Base-by-base conservation (phyloP, 2,797 vertebrate genomes). In the Microctenopoma stevenorrisi region DNA sequence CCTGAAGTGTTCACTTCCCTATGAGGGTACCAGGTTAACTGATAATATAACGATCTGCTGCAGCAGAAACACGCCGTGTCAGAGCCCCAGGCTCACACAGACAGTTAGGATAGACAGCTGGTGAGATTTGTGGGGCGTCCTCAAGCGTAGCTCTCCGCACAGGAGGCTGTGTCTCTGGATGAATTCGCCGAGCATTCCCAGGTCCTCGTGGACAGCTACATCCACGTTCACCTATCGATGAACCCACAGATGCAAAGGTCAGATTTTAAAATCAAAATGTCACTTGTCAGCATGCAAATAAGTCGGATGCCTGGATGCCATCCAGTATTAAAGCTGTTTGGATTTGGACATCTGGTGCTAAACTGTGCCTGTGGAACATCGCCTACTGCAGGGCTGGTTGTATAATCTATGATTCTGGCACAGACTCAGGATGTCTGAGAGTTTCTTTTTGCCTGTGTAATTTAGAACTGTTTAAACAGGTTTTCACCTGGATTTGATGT, bases 261-360 rank as follows among this genome's bases (percentile, higher is more conserved):
- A 76, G n/a, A 22, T 74, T n/a, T 61, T n/a, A 77, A 82, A 81
- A 76, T 63, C 69, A 81, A 46, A 85, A 89, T 85, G 82, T 81
- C 74, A 74, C n/a, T 68, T 61, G 55, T 68, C 42, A 48, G 79
- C 68, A 55, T 71, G 63, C 60, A 49, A 53, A 44, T 57, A 51
- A 62, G 9, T 35, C 25, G 35, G 25, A 67, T 55, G 48, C n/a
- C 46, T 68, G 78, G 44, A 68, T 75, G 51, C 40, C 22, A 28
- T 54, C 55, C 64, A 70, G 54, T 64, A 63, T 68, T 53, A n/a
- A 57, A 70, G 59, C 28, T 56, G 64, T 74, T 76, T 72, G 63
- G 47, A 38, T 42, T 62, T 44, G 30, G 12, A 71, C 74, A 77
- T 70, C 72, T 73, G 81, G 54, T 67, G 68, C 46, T 69, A 72